phyloP scores from a whole-genome alignment of 2,113 vertebrate species.

The Cichladusa arquata region DNA sequence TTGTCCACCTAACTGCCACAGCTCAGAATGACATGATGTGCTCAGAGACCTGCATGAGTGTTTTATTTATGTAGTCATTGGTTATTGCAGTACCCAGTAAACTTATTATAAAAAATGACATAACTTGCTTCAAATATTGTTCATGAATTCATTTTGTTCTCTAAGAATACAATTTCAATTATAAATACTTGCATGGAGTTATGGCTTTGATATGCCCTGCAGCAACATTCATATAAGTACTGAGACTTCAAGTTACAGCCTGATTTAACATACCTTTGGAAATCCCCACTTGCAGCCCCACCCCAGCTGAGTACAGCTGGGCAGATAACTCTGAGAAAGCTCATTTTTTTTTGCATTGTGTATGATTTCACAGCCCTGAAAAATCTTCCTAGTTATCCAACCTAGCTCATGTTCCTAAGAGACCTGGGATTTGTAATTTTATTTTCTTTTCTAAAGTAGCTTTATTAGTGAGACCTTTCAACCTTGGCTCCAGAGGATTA shows the following conservation, averaged over 20 bases:
- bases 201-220: not conserved
- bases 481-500: slow-evolving; percentile 23
- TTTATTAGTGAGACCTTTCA: slow-evolving; percentile 16
- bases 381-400: not conserved
- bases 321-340: slow-evolving; percentile 3
- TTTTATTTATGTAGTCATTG: not conserved
- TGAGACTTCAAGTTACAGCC: slow-evolving; percentile 13
- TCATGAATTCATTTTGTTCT: not conserved
- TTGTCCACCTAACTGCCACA: not conserved
- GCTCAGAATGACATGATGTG: not conserved
- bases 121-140: not conserved
- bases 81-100: not conserved
- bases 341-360: not conserved
- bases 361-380: not conserved
- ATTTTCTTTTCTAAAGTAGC: not conserved
- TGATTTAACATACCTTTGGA: slow-evolving; percentile 25
- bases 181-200: not conserved
- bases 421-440: slow-evolving; percentile 1
- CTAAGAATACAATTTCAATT: slow-evolving; percentile 3
- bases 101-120: not conserved
- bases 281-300: slow-evolving; percentile 18
- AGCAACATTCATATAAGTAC: not conserved
- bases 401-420: not conserved
- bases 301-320: slow-evolving; percentile 70
- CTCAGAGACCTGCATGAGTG: not conserved